Percentiles rank a stretch among this genome's conserved stretches.
These are phyloP conservation scores for Verasper variegatus DNA, from an alignment of 2,113 vertebrate species.

Conservation along the genomic window DNA sequence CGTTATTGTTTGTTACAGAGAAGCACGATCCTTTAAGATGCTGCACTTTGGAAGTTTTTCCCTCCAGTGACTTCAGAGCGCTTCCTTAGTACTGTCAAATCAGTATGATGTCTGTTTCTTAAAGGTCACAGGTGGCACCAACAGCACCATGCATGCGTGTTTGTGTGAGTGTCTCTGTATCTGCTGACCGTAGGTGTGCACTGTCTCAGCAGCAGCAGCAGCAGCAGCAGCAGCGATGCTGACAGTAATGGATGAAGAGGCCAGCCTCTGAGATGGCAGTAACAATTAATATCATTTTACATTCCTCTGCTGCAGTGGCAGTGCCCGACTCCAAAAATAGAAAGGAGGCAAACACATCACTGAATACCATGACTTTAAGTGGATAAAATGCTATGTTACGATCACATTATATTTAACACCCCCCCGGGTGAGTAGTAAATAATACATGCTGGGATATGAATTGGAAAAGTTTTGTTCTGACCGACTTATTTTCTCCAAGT, in stretches of 20 bases:
- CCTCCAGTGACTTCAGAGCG: conserved; percentile 40
- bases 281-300: conserved; percentile 75
- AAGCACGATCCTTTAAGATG: conserved; percentile 13
- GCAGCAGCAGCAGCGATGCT: conserved; percentile 59
- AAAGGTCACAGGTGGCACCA: conserved; percentile 68
- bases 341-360: conserved; percentile 19
- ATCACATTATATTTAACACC: conserved; percentile 58
- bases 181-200: conserved; percentile 31
- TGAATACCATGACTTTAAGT: conserved; percentile 47
- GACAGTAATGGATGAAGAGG: conserved; percentile 64
- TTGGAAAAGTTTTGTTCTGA: conserved; percentile 41
- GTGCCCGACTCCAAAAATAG: conserved; percentile 47
- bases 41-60: conserved; percentile 37
- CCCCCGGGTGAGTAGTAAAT: conserved; percentile 46
- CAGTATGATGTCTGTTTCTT: conserved; percentile 60
- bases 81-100: conserved; percentile 53
- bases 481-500: conserved; percentile 47
- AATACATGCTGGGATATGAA: conserved; percentile 52
- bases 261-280: conserved; percentile 58
- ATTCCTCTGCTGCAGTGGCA: conserved; percentile 46
- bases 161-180: conserved; percentile 18
- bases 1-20: conserved; percentile 2
- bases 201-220: conserved; percentile 59
- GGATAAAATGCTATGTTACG: conserved; percentile 48
- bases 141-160: neutral